phyloP scores from a whole-genome alignment of 2,888 invertebrate genomes.

The Monoplex corrugatus region DNA sequence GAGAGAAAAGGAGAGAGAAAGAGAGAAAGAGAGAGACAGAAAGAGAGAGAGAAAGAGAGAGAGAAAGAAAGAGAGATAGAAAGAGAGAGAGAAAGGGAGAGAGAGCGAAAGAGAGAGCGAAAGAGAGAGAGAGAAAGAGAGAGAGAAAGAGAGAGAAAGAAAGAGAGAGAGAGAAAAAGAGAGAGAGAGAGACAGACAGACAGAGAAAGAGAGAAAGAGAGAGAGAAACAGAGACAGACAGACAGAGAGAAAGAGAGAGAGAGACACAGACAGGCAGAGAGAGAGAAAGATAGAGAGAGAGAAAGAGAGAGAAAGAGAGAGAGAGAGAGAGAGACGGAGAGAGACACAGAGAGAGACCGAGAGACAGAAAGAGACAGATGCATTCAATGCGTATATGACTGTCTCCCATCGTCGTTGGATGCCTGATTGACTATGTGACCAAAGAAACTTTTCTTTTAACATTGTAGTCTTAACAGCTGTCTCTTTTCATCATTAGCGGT shows the following conservation, averaged over 20 bases:
- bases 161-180: too few species aligned
- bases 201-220: neutral
- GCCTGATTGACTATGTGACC: too few species aligned
- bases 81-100: too few species aligned
- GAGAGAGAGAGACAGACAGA: slow-evolving; percentile 12
- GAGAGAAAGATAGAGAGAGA: neutral
- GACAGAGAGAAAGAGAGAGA: neutral
- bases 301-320: neutral
- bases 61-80: slow-evolving; percentile 2
- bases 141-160: neutral
- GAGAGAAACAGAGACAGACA: neutral
- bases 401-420: too few species aligned
- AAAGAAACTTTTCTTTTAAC: too few species aligned
- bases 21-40: neutral
- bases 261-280: neutral
- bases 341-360: neutral
- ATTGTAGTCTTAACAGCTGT: too few species aligned
- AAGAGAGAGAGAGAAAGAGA: neutral
- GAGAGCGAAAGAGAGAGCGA: neutral
- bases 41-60: slow-evolving; percentile 23
- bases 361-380: neutral
- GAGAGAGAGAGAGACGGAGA: neutral
- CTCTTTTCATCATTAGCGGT: too few species aligned
- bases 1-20: slow-evolving; percentile 5
- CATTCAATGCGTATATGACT: neutral